Conservation (phyloP, 2,888 invertebrate species). For the Platerodrilus igneus region DNA sequence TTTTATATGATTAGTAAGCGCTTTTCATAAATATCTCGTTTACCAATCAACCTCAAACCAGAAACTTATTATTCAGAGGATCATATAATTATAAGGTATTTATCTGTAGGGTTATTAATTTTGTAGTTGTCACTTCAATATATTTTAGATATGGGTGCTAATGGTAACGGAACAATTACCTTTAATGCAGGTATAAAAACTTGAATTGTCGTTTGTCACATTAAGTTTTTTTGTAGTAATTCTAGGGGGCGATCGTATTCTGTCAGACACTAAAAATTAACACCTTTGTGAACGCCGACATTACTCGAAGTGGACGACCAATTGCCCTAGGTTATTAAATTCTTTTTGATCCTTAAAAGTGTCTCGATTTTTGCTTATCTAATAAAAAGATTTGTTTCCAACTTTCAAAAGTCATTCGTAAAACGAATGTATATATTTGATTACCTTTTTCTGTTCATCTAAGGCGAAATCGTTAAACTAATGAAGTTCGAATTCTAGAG, state of each 20-base stretch:
- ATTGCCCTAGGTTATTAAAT: slow-evolving; percentile 10
- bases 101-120: too few species aligned
- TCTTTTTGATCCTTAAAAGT: slow-evolving; percentile 15
- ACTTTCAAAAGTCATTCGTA: too few species aligned
- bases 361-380: slow-evolving; percentile 9
- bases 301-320: slow-evolving; percentile 23
- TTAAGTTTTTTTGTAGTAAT: slow-evolving; percentile 31
- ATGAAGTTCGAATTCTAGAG: slow-evolving; percentile 14
- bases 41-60: too few species aligned
- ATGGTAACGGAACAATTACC: too few species aligned
- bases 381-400: too few species aligned
- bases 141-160: too few species aligned
- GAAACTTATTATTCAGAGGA: too few species aligned
- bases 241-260: slow-evolving; percentile 39
- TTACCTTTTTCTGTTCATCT: slow-evolving; percentile 13
- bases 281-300: slow-evolving; percentile 41
- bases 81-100: too few species aligned
- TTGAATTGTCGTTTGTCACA: slow-evolving; percentile 45
- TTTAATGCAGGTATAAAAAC: too few species aligned
- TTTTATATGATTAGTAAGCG: too few species aligned
- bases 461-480: slow-evolving; percentile 19
- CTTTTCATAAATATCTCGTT: too few species aligned
- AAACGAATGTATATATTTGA: slow-evolving; percentile 7
- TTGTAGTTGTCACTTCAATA: too few species aligned
- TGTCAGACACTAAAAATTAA: slow-evolving; percentile 38